Evolutionary conservation across 2,888 invertebrate genomes (phyloP), one percentile per base, ranked within the genome.

Genomic region (Gisinianus flammeolus): DNA sequence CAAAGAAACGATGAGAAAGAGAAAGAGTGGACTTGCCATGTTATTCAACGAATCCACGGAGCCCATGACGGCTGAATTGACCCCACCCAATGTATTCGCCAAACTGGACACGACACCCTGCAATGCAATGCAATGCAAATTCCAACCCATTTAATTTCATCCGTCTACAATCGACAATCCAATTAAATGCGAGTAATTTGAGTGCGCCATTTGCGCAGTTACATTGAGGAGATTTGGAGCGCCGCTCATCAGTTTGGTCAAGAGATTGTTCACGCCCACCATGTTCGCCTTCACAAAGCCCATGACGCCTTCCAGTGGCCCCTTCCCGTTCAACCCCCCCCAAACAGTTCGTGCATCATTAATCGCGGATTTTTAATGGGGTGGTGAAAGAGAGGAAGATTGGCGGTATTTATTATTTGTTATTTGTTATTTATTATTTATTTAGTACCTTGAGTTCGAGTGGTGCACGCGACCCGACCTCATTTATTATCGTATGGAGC

Each of bases 91-190:
- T 77, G 74, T 83, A 35, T 69, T 76, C 52, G 80, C 78, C 52
- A 83, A 76, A n/a, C 82, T 82, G 56, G 76, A 78, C 68, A 83
- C 81, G 73, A 81, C 81, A 44, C 82, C 82, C 83, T 83, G 69
- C 73, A 78, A n/a, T 22, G 12, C 26, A 6, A 58, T n/a, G 19
- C 24, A 22, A n/a, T n/a, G n/a, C n/a, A n/a, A n/a, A n/a, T n/a
- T n/a, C n/a, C n/a, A n/a, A n/a, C n/a, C n/a, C n/a, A n/a, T n/a
- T n/a, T n/a, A n/a, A n/a, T n/a, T n/a, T n/a, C n/a, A n/a, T n/a
- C n/a, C n/a, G n/a, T n/a, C n/a, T n/a, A n/a, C n/a, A n/a, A n/a
- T n/a, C n/a, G n/a, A n/a, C n/a, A n/a, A n/a, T n/a, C n/a, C n/a
- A n/a, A n/a, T n/a, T n/a, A 66, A 56, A 62, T 58, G 62, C 24